phyloP scores from a whole-genome alignment of 2,888 invertebrate genomes.

The Agrypnus murinus region DNA sequence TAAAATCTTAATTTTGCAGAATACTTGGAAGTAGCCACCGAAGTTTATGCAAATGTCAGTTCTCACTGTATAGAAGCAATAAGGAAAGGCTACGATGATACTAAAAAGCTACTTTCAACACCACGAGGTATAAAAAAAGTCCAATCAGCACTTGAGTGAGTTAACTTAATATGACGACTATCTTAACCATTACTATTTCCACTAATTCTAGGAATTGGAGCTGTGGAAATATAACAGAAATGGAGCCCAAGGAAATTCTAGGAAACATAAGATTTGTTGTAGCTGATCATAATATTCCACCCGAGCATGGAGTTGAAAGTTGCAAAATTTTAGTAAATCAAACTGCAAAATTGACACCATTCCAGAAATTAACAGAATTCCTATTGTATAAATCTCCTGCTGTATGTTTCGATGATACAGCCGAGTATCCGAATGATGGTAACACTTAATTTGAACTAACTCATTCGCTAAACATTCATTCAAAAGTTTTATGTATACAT shows the following conservation, averaged over 20 bases:
- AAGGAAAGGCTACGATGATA: conserved; percentile 66
- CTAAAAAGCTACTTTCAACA: conserved; percentile 65
- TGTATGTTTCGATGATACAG: conserved; percentile 24
- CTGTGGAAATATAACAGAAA: conserved; percentile 61
- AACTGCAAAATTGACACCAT: background rate
- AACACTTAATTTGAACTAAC: conserved; percentile 18
- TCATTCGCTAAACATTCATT: no score
- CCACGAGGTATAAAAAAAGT: conserved; percentile 66
- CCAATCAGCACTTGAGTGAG: conserved; percentile 72
- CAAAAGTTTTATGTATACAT: no score
- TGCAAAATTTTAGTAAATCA: conserved; percentile 34
- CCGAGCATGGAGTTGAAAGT: conserved; percentile 36
- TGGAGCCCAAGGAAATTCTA: conserved; percentile 39
- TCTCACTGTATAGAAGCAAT: conserved; percentile 70
- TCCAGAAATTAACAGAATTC: conserved; percentile 29
- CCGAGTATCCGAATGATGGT: conserved; percentile 42
- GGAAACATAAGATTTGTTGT: conserved; percentile 40
- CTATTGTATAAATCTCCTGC: conserved; percentile 26
- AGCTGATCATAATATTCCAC: conserved; percentile 42
- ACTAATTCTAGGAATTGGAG: conserved; percentile 73
- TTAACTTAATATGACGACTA: background rate
- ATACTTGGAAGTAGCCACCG: conserved; percentile 74
- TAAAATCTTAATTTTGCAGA: no score
- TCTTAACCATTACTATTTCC: no score
- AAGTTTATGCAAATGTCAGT: conserved; percentile 69